Conservation (phyloP, 2,113 vertebrate genomes). For the Carassius carassius region DNA sequence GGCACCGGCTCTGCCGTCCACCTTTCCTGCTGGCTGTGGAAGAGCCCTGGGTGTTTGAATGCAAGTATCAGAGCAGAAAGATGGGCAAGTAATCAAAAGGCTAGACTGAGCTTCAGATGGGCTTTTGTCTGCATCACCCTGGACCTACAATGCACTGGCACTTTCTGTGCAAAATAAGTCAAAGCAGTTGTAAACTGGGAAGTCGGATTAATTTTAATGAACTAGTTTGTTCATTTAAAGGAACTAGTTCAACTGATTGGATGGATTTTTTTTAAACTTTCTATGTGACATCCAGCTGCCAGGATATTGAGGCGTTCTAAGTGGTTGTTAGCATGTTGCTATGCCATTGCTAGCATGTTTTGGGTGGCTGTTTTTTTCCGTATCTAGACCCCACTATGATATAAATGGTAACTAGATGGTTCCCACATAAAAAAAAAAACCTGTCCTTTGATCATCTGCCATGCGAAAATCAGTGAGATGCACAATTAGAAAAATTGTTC, state of each 20-base stretch:
- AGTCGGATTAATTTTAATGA: background rate
- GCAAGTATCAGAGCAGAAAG: constrained; percentile 59
- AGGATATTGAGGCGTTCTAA: background rate
- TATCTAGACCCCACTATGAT: background rate
- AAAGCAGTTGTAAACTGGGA: background rate
- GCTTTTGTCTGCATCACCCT: constrained; percentile 45
- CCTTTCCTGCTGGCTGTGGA: constrained; percentile 46
- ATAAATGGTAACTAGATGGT: background rate
- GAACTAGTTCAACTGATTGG: background rate
- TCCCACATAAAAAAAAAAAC: background rate
- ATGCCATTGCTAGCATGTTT: background rate
- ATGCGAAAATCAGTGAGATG: background rate
- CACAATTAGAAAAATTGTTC: background rate
- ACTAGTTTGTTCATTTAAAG: background rate
- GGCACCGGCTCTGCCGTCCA: constrained; percentile 37
- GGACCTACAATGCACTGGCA: constrained; percentile 38
- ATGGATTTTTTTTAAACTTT: background rate
- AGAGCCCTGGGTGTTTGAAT: constrained; percentile 51
- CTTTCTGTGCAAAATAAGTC: constrained; percentile 39
- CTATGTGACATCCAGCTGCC: background rate
- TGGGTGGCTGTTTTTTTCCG: background rate
- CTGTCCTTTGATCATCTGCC: too few relatives aligned
- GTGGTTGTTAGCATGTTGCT: background rate
- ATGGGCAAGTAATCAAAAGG: constrained; percentile 53
- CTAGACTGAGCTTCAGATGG: constrained; percentile 66